Evolutionary conservation across 2,888 invertebrate species (phyloP).

Genomic region (Ferdinandea cuprea): DNA sequence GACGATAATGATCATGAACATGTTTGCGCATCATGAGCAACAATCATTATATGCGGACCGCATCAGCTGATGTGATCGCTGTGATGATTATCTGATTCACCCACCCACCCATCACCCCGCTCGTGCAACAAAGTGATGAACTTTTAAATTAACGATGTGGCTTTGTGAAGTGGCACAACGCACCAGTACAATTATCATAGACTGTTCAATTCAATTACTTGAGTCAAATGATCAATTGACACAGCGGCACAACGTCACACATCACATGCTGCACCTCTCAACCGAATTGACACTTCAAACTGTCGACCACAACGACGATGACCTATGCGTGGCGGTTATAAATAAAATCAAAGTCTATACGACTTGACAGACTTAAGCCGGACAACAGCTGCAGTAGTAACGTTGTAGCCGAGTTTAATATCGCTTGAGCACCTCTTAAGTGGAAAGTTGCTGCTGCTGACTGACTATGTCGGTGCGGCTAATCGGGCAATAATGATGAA

Average conservation of each 20-base stretch:
- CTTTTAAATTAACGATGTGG: conserved; percentile 45
- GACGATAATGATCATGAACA: conserved; percentile 26
- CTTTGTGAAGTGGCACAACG: conserved; percentile 45
- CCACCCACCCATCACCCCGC: too few species aligned
- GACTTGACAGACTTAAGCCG: conserved; percentile 31
- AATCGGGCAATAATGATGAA: neutral
- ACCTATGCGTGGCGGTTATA: conserved; percentile 39
- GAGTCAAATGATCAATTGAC: conserved; percentile 69
- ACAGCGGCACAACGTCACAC: conserved; percentile 31
- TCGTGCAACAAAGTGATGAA: neutral
- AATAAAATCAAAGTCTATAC: conserved; percentile 54
- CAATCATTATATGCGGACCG: conserved; percentile 8
- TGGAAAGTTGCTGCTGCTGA: conserved; percentile 49
- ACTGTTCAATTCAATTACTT: conserved; percentile 61
- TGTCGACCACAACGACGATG: conserved; percentile 33
- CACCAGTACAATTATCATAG: conserved; percentile 28
- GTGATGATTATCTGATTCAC: neutral
- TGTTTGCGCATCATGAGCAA: conserved; percentile 35
- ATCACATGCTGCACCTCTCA: conserved; percentile 48
- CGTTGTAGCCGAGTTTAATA: neutral
- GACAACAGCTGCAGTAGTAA: conserved; percentile 1
- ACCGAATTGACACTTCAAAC: conserved; percentile 45
- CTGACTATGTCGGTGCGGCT: neutral
- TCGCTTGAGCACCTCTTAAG: conserved; percentile 41
- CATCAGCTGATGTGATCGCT: conserved; percentile 9